phyloP scores from a whole-genome alignment of 2,797 vertebrate species.

The Falco cherrug region DNA sequence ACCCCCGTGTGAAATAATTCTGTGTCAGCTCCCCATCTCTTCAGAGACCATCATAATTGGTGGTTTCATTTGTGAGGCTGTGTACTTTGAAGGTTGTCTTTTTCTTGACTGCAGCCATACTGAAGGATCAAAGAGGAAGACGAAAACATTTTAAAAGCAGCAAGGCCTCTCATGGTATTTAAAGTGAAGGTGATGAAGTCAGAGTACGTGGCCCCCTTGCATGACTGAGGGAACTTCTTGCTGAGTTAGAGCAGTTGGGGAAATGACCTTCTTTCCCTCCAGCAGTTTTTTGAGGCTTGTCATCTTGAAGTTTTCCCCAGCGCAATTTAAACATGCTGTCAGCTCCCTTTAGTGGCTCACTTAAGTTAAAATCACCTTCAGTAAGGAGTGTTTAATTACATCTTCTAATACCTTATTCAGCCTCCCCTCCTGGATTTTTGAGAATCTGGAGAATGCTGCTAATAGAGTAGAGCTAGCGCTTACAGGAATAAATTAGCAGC shows the following conservation, averaged over 20 bases:
- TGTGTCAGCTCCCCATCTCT: not conserved
- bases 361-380: not conserved
- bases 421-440: not conserved
- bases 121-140: not conserved
- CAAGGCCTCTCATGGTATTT: not conserved
- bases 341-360: not conserved
- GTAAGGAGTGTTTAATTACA: not conserved
- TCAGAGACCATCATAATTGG: not conserved
- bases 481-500: conserved; percentile 10
- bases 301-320: not conserved
- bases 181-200: not conserved
- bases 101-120: not conserved
- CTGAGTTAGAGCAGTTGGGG: not conserved
- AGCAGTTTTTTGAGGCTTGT: not conserved
- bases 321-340: not conserved
- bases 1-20: not conserved
- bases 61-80: not conserved
- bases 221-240: not conserved
- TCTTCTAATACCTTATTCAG: not conserved
- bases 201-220: not conserved
- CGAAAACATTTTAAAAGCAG: not conserved
- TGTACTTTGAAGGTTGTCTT: not conserved
- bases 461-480: not conserved
- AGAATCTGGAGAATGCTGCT: not conserved
- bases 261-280: not conserved